Base-by-base conservation (phyloP, 2,888 invertebrate species). In the Limnephilus auricula region DNA sequence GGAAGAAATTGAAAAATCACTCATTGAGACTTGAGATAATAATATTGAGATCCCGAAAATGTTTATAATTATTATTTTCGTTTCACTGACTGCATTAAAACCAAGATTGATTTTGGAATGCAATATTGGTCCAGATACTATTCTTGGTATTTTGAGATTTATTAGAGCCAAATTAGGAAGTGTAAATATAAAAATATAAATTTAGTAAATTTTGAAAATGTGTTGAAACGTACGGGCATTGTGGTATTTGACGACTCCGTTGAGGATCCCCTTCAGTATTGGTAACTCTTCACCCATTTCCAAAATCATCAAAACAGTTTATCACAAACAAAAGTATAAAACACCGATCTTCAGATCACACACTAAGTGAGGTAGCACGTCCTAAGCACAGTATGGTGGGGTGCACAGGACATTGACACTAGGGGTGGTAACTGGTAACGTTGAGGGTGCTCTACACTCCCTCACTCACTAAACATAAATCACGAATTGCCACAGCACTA, bases 251-350 rank as follows among this genome's bases (percentile, higher is more conserved):
- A 98, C 98, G 94, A 98, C 98, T 95, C 98, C 98, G 95, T 98
- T 98, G 94, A 98, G 97, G 95, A 98, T 98, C 94, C 98, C 98
- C 95, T 98, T 98, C 93, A 98, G 97, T 94, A 98, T 98, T 94
- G 98, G 98, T 95, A 98, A 96, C 96, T 98, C 98, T 96, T 98
- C 98, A 95, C 97, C 97, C 98, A 98, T 98, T 96, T 96, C 95
- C 95, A 95, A 95, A 94, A 96, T 95, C 95, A 95, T 95, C 88
- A 93, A 92, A 92, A 91, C 89, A 86, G 86, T 91, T 91, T 90
- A 79, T 90, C 92, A 92, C 92, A 89, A 92, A 90, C 92, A 90
- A 84, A 89, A 82, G 84, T 91, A 80, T 37, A 30, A 79, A 90
- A 90, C 78, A 85, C 84, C n/a, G 79, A 79, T 87, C 89, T 78